Conservation (phyloP, 2,888 invertebrate species). For the Seira ritae region DNA sequence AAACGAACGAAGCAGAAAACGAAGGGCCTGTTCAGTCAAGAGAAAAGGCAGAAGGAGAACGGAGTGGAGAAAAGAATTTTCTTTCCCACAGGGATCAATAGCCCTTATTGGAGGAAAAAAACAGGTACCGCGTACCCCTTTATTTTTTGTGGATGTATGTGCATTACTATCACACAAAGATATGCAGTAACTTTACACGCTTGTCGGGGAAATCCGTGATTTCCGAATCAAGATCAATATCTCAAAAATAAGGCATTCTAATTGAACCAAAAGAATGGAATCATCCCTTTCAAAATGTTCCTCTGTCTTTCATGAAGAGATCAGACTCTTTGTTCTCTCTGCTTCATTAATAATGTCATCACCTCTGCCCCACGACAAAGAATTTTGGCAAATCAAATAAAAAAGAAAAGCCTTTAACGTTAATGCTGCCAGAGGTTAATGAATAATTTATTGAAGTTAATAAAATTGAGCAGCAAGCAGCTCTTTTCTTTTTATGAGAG, state of each 20-base stretch:
- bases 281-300: neutral
- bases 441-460: no score
- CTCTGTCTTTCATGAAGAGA: neutral
- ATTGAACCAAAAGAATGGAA: neutral
- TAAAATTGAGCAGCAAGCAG: no score
- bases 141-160: neutral
- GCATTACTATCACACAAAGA: neutral
- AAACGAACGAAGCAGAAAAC: neutral
- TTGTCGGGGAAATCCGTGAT: conserved; percentile 64
- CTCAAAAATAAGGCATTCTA: conserved; percentile 1
- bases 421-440: neutral
- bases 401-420: neutral
- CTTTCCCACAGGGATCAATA: conserved; percentile 56
- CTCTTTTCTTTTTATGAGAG: no score
- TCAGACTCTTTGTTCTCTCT: neutral
- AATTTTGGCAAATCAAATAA: neutral
- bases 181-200: neutral
- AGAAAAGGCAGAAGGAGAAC: neutral
- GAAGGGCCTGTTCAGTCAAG: neutral
- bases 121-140: neutral
- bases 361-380: conserved; percentile 19
- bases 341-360: conserved; percentile 56
- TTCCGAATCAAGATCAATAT: conserved; percentile 65
- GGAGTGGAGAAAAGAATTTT: conserved; percentile 14
- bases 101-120: conserved; percentile 3